Conservation (phyloP, 2,888 invertebrate species). For the Strigamia transsilvanica region DNA sequence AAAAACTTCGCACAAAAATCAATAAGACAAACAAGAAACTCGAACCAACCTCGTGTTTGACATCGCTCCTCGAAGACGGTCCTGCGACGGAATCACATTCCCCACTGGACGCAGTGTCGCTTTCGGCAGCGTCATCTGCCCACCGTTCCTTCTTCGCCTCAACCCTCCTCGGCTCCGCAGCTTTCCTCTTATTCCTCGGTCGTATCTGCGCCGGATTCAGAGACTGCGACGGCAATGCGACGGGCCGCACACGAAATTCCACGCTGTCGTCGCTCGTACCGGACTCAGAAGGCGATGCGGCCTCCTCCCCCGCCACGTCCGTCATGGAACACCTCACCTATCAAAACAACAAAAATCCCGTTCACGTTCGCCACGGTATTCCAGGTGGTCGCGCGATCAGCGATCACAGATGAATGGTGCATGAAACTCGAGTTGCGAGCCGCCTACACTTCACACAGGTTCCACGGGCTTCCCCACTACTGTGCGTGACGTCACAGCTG, state of each 20-base stretch:
- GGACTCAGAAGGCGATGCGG: slow-evolving; percentile 63
- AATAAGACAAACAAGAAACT: too few relatives aligned
- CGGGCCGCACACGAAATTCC: slow-evolving; percentile 71
- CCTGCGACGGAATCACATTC: slow-evolving; percentile 22
- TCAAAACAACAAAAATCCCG: not conserved
- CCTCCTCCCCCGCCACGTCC: not conserved
- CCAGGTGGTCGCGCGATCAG: not conserved
- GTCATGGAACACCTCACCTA: slow-evolving; percentile 18
- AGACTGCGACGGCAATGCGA: slow-evolving; percentile 18
- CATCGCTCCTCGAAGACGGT: slow-evolving; percentile 17
- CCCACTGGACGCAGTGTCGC: slow-evolving; percentile 23
- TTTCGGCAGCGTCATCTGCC: slow-evolving; percentile 34
- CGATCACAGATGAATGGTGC: not conserved
- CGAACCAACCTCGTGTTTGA: slow-evolving; percentile 17
- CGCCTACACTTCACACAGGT: not conserved
- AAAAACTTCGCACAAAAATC: too few relatives aligned
- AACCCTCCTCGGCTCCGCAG: slow-evolving; percentile 73
- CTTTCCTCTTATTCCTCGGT: slow-evolving; percentile 73
- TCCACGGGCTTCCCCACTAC: not conserved
- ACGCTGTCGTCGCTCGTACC: slow-evolving; percentile 74
- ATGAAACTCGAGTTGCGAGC: not conserved
- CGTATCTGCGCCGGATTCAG: slow-evolving; percentile 65
- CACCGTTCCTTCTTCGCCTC: slow-evolving; percentile 21
- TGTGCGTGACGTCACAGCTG: slow-evolving; percentile 12
- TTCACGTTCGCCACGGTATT: not conserved